phyloP scores from a whole-genome alignment of 1,140 invertebrate genomes.

The Glossosoma conforme region DNA sequence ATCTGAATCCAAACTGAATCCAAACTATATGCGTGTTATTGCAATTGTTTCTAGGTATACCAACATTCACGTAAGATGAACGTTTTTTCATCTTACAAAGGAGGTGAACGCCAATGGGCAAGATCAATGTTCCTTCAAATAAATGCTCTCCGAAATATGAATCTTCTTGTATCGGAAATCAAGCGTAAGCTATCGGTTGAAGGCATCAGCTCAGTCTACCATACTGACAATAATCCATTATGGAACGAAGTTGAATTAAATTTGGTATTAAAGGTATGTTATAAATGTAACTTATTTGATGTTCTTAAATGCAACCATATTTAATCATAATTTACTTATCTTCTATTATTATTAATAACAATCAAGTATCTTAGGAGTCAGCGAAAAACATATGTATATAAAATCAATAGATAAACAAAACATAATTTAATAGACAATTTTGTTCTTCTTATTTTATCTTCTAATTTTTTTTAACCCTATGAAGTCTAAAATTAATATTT shows the following conservation, averaged over 20 bases:
- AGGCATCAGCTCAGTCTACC: conserved; percentile 49
- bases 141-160: conserved; percentile 66
- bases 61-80: conserved; percentile 1
- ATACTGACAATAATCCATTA: conserved; percentile 24
- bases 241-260: conserved; percentile 49
- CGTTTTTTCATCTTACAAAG: background rate
- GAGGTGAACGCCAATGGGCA: conserved; percentile 65
- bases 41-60: conserved; percentile 19
- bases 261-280: conserved; percentile 58
- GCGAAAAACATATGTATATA: too few species aligned
- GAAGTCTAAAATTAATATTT: too few species aligned
- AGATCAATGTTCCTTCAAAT: conserved; percentile 67
- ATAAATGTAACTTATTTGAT: too few species aligned
- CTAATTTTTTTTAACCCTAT: too few species aligned
- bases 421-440: too few species aligned
- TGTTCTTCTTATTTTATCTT: too few species aligned
- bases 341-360: too few species aligned
- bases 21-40: conserved; percentile 18
- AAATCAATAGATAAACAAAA: too few species aligned
- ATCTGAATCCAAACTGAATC: background rate
- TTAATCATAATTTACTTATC: too few species aligned
- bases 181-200: conserved; percentile 53
- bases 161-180: conserved; percentile 66
- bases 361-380: too few species aligned
- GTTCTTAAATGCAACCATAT: too few species aligned